Evolutionary conservation across 2,797 vertebrate species (phyloP).

Genomic region (Tokudaia muenninki): DNA sequence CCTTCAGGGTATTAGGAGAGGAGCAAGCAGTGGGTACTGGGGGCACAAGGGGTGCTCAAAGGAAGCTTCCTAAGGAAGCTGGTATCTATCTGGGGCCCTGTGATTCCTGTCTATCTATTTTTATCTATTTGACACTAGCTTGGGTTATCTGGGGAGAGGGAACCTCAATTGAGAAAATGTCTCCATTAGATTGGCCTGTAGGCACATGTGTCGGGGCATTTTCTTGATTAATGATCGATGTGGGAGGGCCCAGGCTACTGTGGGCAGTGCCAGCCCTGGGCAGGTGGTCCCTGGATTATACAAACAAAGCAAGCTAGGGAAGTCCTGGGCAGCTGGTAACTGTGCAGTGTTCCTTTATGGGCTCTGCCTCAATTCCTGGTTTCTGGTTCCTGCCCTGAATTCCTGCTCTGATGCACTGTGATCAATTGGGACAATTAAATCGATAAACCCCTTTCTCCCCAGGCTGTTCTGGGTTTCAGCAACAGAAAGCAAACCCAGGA

Average conservation of each 20-base stretch:
- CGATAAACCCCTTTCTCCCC: background rate
- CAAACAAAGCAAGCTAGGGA: background rate
- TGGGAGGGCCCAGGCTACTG: background rate
- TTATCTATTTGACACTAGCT: background rate
- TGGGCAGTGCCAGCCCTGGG: background rate
- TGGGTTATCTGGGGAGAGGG: background rate
- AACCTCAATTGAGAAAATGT: background rate
- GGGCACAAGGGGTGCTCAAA: background rate
- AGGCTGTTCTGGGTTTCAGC: background rate
- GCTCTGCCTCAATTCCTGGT: background rate
- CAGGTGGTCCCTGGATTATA: background rate
- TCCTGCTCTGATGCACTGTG: background rate
- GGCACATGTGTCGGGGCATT: background rate
- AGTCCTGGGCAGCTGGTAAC: background rate
- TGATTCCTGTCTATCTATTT: background rate
- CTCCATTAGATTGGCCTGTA: background rate
- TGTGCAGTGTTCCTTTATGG: background rate
- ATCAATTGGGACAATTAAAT: background rate
- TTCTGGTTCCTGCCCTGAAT: background rate
- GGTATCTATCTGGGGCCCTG: background rate
- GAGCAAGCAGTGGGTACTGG: background rate
- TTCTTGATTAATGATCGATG: background rate
- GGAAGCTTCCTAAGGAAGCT: background rate
- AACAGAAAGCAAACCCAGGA: background rate
- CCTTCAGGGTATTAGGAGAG: background rate